Evolutionary conservation across 2,113 vertebrate species (phyloP).

Genomic region (Pica pica): DNA sequence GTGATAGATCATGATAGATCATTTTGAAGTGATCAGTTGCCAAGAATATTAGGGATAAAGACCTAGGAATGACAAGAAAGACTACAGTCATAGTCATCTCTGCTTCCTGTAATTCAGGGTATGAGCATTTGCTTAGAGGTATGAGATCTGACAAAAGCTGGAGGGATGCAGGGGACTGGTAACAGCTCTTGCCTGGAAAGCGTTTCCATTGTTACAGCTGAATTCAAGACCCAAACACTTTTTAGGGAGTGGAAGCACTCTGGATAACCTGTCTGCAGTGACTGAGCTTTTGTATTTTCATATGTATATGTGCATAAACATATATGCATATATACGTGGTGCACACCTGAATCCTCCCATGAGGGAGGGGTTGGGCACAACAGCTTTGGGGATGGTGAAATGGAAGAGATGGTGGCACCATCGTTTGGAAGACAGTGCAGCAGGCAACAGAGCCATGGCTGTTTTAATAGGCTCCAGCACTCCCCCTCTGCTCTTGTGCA

Average conservation of each 20-base stretch:
- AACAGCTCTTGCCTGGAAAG: not conserved
- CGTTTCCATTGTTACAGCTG: not conserved
- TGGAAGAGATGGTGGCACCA: accelerated
- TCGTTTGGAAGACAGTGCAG: not conserved
- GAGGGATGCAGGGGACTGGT: not conserved
- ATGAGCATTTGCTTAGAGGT: not conserved
- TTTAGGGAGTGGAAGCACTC: not conserved
- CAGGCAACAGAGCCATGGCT: not conserved
- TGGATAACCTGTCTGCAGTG: not conserved
- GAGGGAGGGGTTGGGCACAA: not conserved
- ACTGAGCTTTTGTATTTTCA: not conserved
- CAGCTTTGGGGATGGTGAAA: not conserved
- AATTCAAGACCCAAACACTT: not conserved
- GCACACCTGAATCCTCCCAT: not conserved
- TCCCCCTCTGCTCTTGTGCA: not conserved
- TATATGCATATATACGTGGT: accelerated
- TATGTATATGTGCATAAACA: not conserved
- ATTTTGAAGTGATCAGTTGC: not conserved
- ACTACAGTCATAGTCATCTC: not conserved
- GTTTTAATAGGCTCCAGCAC: not conserved
- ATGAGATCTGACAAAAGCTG: not conserved
- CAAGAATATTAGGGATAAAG: not conserved
- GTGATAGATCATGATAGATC: too few species aligned
- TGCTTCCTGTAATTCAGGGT: not conserved
- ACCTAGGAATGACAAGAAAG: not conserved